phyloP scores from a whole-genome alignment of 2,113 vertebrate genomes.

The Sebastes schlegelii region DNA sequence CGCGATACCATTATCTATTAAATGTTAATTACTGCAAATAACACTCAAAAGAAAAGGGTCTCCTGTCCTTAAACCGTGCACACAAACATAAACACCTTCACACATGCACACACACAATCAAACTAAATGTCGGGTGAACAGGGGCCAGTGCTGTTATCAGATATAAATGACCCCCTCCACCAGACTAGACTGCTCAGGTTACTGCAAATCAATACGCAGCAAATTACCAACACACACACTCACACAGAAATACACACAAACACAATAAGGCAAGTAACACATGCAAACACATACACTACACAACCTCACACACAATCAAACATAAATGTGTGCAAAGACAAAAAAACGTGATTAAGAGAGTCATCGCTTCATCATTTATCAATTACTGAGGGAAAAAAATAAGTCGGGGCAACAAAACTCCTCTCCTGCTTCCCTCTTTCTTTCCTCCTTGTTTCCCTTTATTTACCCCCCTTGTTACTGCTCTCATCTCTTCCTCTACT shows the following conservation, averaged over 20 bases:
- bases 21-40: slow-evolving; percentile 66
- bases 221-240: slow-evolving; percentile 65
- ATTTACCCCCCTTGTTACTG: neutral
- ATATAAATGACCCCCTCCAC: slow-evolving; percentile 73
- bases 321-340: slow-evolving; percentile 28
- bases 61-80: slow-evolving; percentile 1
- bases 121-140: slow-evolving; percentile 65
- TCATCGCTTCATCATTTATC: slow-evolving; percentile 58
- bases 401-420: neutral
- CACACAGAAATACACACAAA: slow-evolving; percentile 33
- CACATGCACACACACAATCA: slow-evolving; percentile 25
- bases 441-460: slow-evolving; percentile 1
- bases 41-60: slow-evolving; percentile 27
- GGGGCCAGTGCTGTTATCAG: slow-evolving; percentile 67
- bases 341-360: slow-evolving; percentile 53
- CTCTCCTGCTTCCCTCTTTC: neutral
- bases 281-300: slow-evolving; percentile 2
- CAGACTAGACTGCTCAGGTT: slow-evolving; percentile 75
- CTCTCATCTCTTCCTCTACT: neutral
- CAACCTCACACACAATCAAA: slow-evolving; percentile 37
- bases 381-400: slow-evolving; percentile 22
- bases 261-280: slow-evolving; percentile 5
- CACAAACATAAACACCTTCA: neutral
- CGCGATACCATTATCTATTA: slow-evolving; percentile 40
- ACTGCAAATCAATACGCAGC: slow-evolving; percentile 76